These are phyloP conservation scores for Eumacrocentrus americanus DNA, from an alignment of 2,888 invertebrate species.

Conservation along the genomic window DNA sequence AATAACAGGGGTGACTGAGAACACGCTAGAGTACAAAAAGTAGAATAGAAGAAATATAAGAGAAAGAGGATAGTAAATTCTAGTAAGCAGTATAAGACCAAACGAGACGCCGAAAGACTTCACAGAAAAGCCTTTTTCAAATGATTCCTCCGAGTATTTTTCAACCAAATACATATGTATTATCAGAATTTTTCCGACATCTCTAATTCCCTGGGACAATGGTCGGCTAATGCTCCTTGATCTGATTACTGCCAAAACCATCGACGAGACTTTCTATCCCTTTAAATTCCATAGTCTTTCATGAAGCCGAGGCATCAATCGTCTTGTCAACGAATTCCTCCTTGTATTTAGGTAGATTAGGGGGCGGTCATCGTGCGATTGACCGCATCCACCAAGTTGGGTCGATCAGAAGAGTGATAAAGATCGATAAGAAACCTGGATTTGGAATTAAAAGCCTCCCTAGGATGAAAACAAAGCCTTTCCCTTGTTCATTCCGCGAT, in stretches of 20 bases:
- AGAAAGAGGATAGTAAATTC: background rate
- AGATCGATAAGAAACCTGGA: background rate
- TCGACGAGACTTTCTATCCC: slow-evolving; percentile 5
- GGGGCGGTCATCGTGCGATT: background rate
- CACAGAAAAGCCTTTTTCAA: background rate
- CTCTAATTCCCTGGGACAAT: background rate
- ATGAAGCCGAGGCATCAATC: background rate
- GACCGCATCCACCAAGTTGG: background rate
- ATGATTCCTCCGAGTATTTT: background rate
- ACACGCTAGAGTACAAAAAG: background rate
- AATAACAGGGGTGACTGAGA: background rate
- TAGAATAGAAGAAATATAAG: background rate
- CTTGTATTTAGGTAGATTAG: slow-evolving; percentile 13
- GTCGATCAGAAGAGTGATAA: background rate
- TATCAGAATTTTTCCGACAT: background rate
- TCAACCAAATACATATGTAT: background rate
- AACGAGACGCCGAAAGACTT: background rate
- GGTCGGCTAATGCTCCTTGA: background rate
- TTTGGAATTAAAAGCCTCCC: background rate
- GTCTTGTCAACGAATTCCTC: slow-evolving; percentile 6
- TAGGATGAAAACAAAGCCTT: too few species aligned
- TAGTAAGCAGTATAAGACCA: too few species aligned
- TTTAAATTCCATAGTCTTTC: slow-evolving; percentile 1
- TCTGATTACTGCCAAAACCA: slow-evolving; percentile 5
- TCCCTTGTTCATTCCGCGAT: background rate